A percentile compares a stretch with the other conserved stretches of the same genome.
Conservation (phyloP, 2,888 invertebrate genomes). For the Ligdia adustata region DNA sequence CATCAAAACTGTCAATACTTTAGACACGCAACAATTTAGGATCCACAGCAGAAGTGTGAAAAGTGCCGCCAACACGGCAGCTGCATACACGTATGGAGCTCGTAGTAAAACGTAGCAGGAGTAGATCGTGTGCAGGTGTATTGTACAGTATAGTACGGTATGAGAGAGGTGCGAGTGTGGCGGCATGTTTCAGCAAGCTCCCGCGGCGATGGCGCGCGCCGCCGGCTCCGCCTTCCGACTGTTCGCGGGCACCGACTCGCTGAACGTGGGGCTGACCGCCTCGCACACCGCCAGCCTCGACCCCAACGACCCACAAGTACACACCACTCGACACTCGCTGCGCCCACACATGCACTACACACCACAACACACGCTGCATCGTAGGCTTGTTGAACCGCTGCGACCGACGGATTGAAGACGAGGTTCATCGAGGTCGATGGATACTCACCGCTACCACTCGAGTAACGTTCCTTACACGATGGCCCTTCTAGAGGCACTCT, state of each 20-base stretch:
- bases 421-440: slow-evolving; percentile 13
- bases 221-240: slow-evolving; percentile 91
- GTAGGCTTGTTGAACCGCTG: slow-evolving; percentile 19
- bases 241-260: slow-evolving; percentile 89
- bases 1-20: no score
- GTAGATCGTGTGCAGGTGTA: not conserved
- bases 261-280: slow-evolving; percentile 88
- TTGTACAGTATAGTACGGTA: not conserved
- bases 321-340: slow-evolving; percentile 50
- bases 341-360: slow-evolving; percentile 38
- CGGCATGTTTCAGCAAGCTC: slow-evolving; percentile 86
- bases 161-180: slow-evolving; percentile 44
- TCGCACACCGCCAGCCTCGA: slow-evolving; percentile 82
- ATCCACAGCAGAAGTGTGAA: no score
- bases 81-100: no score
- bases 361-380: slow-evolving; percentile 13
- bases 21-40: no score
- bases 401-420: not conserved
- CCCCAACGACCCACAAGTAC: slow-evolving; percentile 81
- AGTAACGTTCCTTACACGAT: no score
- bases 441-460: not conserved
- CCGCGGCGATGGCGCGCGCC: slow-evolving; percentile 91
- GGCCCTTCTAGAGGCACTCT: no score
- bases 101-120: no score
- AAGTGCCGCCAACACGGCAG: no score